phyloP scores from a whole-genome alignment of 2,888 invertebrate genomes.

The Eupithecia insigniata region DNA sequence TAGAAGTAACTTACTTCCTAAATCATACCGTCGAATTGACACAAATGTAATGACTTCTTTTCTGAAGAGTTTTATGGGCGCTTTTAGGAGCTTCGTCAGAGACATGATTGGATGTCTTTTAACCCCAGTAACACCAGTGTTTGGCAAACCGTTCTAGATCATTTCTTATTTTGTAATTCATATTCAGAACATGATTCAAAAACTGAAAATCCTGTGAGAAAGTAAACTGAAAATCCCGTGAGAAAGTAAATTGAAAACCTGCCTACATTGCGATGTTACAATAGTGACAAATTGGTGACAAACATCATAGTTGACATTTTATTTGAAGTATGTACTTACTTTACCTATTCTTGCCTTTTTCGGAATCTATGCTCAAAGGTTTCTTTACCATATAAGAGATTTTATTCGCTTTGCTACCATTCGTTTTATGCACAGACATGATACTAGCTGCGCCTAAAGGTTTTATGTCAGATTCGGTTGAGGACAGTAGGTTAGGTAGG shows the following conservation, averaged over 20 bases:
- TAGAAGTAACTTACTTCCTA: conserved; percentile 64
- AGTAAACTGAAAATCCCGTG: not conserved
- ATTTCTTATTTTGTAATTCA: conserved; percentile 37
- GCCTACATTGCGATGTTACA: not conserved
- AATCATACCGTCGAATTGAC: conserved; percentile 70
- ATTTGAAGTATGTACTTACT: not conserved
- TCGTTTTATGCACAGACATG: no score
- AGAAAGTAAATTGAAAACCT: not conserved
- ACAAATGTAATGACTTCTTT: conserved; percentile 76
- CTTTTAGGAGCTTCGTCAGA: conserved; percentile 67
- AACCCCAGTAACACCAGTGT: conserved; percentile 30
- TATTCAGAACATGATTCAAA: conserved; percentile 4
- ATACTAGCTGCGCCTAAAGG: no score
- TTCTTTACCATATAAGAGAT: not conserved
- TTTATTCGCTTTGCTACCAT: not conserved
- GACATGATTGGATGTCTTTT: conserved; percentile 58
- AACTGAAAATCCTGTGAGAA: not conserved
- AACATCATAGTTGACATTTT: not conserved
- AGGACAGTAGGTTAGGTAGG: no score
- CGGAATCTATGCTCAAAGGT: not conserved
- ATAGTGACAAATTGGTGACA: not conserved
- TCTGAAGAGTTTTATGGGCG: conserved; percentile 67
- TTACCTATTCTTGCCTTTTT: not conserved
- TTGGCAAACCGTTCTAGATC: conserved; percentile 29
- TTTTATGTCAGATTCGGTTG: no score